Evolutionary conservation across 2,113 vertebrate species (phyloP).

Genomic region (Xiphias gladius): DNA sequence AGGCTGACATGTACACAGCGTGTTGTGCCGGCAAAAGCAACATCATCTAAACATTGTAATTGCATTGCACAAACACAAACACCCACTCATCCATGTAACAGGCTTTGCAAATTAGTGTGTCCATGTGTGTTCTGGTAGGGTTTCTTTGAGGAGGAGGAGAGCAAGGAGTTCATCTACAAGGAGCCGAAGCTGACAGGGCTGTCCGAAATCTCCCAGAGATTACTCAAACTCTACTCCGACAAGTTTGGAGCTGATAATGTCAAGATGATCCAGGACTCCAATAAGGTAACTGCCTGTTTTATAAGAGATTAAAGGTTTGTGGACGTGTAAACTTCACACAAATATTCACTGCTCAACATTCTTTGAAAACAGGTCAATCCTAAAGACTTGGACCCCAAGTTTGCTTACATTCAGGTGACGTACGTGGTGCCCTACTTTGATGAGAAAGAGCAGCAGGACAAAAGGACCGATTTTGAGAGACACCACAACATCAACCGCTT

Average conservation of each 20-base stretch:
- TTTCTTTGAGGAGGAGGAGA: constrained; percentile 99
- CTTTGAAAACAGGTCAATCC: constrained; percentile 91
- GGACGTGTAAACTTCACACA: no score
- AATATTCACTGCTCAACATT: not conserved
- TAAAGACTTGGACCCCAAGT: constrained; percentile 95
- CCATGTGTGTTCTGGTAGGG: constrained; percentile 85
- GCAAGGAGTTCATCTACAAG: constrained; percentile 99
- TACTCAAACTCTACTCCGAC: constrained; percentile 97
- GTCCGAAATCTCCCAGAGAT: constrained; percentile 97
- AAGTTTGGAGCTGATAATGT: constrained; percentile 98
- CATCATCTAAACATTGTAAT: constrained; percentile 12
- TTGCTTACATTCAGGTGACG: constrained; percentile 97
- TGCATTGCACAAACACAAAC: constrained; percentile 14
- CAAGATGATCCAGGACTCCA: constrained; percentile 99
- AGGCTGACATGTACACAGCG: not conserved
- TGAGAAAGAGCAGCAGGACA: constrained; percentile 93
- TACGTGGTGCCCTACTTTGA: constrained; percentile 96
- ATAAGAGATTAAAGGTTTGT: not conserved
- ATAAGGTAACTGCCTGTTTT: constrained; percentile 87
- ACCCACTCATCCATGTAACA: not conserved
- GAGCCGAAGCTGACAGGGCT: constrained; percentile 97
- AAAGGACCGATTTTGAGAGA: constrained; percentile 94
- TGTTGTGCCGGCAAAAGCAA: constrained; percentile 23
- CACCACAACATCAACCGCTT: constrained; percentile 98
- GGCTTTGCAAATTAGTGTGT: constrained; percentile 9